Base-by-base conservation (phyloP, 2,888 invertebrate species). In the Ormyrus rosae region DNA sequence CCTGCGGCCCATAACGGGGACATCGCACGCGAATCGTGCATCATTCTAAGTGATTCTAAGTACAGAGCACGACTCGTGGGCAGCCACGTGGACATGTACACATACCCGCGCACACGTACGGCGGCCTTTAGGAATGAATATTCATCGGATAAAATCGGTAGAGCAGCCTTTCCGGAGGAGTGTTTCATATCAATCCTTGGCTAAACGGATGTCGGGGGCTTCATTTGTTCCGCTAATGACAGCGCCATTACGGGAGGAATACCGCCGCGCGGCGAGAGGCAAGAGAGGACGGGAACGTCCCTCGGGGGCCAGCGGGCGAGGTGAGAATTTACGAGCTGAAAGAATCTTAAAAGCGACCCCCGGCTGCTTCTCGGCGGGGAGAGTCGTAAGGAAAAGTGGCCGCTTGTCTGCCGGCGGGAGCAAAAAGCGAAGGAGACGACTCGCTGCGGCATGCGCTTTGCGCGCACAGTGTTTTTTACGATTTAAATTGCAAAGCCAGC, bases 1-100 rank as follows among this genome's bases (percentile, higher is more conserved):
- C 68, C 68, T 71, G 51, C 65, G 56, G 19, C 48, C 73, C 73
- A 86, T 86, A 86, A 87, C 86, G 86, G 84, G 80, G 76, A 84
- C 85, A 85, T 83, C 83, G 85, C 88, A 88, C 87, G 88, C 87
- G 86, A 87, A 84, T 86, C 86, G 83, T 87, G 85, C 85, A 88
- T 88, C 88, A 87, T 87, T 86, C 85, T 86, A 88, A 88, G 87
- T 86, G 88, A 88, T 88, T 88, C 86, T 87, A 86, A 88, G 85
- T 86, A 86, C 85, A 85, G 83, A 82, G 83, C 79, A 75, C 73
- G 84, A 81, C 82, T 63, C 64, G 74, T 81, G 63, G 80, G 73
- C 55, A 64, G 64, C 61, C 63, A 72, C 61, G 72, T 78, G 82
- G 84, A 79, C 83, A 83, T 78, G 83, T 13, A 7, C 5, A 11